These are phyloP conservation scores for Megaceryle torquata DNA, from an alignment of 2,113 vertebrate species.

Conservation along the genomic window DNA sequence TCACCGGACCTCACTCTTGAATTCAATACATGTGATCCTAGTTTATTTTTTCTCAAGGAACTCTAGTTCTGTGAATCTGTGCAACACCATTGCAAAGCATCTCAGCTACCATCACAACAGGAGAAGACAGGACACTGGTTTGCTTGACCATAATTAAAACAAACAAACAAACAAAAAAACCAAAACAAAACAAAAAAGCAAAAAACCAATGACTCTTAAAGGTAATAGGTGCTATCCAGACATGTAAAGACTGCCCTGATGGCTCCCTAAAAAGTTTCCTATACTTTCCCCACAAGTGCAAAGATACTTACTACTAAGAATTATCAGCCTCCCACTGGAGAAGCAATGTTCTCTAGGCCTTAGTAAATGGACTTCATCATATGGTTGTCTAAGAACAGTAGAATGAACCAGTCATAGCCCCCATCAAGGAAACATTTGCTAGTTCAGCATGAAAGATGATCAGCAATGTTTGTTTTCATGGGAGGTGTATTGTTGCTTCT, in stretches of 20 bases:
- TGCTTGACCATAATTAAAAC: neutral
- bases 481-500: slow-evolving; percentile 9
- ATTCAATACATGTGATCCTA: neutral
- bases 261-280: neutral
- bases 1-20: neutral
- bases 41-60: neutral
- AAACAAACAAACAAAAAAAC: neutral
- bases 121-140: neutral
- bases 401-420: neutral
- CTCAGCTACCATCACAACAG: neutral
- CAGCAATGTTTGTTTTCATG: neutral
- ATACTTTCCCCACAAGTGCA: neutral
- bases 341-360: neutral
- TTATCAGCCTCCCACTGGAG: neutral
- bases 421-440: slow-evolving; percentile 1
- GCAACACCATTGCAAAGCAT: neutral
- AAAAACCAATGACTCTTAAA: neutral
- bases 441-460: neutral
- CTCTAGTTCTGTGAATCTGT: neutral
- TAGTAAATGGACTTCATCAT: neutral
- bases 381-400: neutral
- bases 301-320: neutral
- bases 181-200: neutral
- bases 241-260: neutral
- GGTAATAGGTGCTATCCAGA: neutral